Evolutionary conservation across 2,888 invertebrate species (phyloP), one percentile per base, ranked within the genome.

Genomic region (Eupithecia pulchellata): DNA sequence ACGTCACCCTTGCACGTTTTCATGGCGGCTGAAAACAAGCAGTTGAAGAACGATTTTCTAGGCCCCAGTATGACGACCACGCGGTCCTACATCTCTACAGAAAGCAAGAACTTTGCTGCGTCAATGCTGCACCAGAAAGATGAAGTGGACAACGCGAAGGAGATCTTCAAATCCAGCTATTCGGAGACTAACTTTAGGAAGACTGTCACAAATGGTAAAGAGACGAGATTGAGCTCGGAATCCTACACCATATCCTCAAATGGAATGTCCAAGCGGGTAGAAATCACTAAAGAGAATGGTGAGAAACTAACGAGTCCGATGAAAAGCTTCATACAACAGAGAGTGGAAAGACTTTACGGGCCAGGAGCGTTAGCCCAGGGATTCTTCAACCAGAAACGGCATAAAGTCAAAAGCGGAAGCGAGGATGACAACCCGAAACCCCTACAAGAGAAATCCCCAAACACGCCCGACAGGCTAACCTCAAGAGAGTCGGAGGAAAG

Each of bases 311-410:
- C 93, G 0, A 92, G 94, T 79, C 95, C 96, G 25, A 95, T 95
- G 83, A 96, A 96, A 84, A 97, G 98, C 63, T 97, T 98, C 82
- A 98, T 98, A 58, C 97, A 98, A 84, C 98, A 98, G 84, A 95
- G 98, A 60, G 98, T 98, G 1, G 98, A 98, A 83, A 95, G 98
- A 66, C 91, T 98, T 2, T 98, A 98, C 85, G 98, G 98, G 0
- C 97, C 98, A 0, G 97, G 97, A 5, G 98, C 98, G 1, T 87
- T 98, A 39, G 98, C 97, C 1, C 97, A 97, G 86, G 97, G 97
- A 0, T 98, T 98, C 86, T 97, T 97, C 86, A 96, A 96, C 77
- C 95, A 96, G 78, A 95, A 95, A 81, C 88, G 95, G 9, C 93
- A 94, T 75, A 95, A 95, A 79, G 83, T 88, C 27, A 92, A 92